phyloP scores from a whole-genome alignment of 2,888 invertebrate genomes.

The Tribolium freemani region DNA sequence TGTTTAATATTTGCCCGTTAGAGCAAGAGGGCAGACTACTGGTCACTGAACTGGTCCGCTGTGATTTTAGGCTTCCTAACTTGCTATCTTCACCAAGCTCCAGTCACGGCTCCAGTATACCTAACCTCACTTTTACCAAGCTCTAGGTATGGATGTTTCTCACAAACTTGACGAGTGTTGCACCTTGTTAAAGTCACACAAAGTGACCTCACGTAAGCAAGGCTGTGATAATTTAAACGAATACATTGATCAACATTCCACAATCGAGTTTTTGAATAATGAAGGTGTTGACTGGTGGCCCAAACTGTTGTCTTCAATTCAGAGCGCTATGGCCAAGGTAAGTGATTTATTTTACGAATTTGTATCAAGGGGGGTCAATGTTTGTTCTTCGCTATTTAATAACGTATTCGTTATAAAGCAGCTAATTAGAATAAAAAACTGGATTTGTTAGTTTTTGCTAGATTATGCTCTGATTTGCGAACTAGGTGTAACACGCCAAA shows the following conservation, averaged over 20 bases:
- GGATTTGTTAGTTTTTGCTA: too few species aligned
- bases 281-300: conserved; percentile 46
- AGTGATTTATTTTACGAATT: conserved; percentile 4
- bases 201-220: conserved; percentile 49
- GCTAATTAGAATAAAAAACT: too few species aligned
- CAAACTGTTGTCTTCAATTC: conserved; percentile 45
- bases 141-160: conserved; percentile 1
- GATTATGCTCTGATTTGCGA: too few species aligned
- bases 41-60: too few species aligned
- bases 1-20: too few species aligned
- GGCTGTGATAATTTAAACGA: conserved; percentile 47
- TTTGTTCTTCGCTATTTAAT: too few species aligned
- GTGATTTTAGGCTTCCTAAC: too few species aligned
- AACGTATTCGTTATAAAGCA: too few species aligned
- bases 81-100: too few species aligned
- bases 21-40: too few species aligned
- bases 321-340: conserved; percentile 53
- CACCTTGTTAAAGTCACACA: conserved; percentile 8
- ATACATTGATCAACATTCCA: conserved; percentile 44
- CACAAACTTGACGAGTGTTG: conserved; percentile 4
- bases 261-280: conserved; percentile 38
- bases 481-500: too few species aligned
- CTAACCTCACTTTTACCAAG: background rate
- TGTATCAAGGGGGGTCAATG: background rate
- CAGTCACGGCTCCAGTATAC: too few species aligned